phyloP scores from a whole-genome alignment of 1,140 invertebrate species.

The Zaprionus ornatus region DNA sequence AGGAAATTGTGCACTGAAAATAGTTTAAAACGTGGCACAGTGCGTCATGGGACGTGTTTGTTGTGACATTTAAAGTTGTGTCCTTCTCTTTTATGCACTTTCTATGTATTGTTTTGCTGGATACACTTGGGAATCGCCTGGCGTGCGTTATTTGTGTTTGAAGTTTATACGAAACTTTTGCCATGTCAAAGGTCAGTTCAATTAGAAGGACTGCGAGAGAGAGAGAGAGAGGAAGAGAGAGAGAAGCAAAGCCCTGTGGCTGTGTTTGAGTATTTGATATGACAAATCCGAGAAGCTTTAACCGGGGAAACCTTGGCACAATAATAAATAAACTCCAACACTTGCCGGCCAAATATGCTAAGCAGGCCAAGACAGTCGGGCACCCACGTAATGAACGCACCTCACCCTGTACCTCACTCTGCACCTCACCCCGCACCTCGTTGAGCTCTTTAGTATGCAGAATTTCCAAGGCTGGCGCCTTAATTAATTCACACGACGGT shows the following conservation, averaged over 20 bases:
- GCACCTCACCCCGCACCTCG: background rate
- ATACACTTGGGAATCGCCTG: conserved; percentile 1
- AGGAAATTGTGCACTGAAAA: background rate
- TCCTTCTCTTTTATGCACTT: background rate
- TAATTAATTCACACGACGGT: conserved; percentile 40
- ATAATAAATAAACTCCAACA: conserved; percentile 29
- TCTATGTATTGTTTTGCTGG: background rate
- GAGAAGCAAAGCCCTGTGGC: background rate
- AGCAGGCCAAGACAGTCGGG: conserved; percentile 14
- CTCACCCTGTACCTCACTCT: background rate
- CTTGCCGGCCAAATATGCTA: conserved; percentile 40
- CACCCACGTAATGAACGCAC: conserved; percentile 43
- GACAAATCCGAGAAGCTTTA: conserved; percentile 25
- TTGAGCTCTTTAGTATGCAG: conserved; percentile 46
- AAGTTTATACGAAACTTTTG: conserved; percentile 22
- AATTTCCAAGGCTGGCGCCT: conserved; percentile 48
- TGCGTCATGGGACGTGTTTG: background rate
- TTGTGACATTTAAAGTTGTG: background rate
- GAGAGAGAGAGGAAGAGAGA: background rate
- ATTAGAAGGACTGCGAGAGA: conserved; percentile 14
- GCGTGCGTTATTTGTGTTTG: background rate
- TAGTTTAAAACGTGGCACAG: background rate
- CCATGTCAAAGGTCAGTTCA: conserved; percentile 35
- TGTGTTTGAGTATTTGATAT: conserved; percentile 24
- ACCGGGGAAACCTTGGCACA: background rate